These are phyloP conservation scores for Danio albolineatus DNA, from an alignment of 2,797 vertebrate species.

Conservation along the genomic window DNA sequence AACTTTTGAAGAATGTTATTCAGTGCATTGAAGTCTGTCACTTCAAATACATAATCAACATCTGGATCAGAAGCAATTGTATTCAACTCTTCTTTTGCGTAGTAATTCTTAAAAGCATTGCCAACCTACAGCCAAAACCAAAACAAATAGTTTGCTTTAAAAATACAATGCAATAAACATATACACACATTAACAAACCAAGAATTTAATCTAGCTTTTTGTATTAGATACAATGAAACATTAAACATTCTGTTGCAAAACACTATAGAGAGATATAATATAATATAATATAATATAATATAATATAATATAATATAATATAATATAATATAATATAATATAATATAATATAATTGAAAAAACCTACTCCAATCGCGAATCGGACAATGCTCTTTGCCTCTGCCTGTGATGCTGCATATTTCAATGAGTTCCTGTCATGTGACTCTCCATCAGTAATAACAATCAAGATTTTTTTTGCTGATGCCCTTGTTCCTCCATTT, in stretches of 20 bases:
- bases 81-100: constrained; percentile 45
- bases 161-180: background rate
- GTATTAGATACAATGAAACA: too few relatives aligned
- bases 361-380: constrained; percentile 77
- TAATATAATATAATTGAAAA: background rate
- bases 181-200: too few relatives aligned
- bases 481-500: constrained; percentile 5
- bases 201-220: too few relatives aligned
- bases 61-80: constrained; percentile 67
- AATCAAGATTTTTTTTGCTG: constrained; percentile 71
- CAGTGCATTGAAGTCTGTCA: constrained; percentile 67
- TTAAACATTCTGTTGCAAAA: too few relatives aligned
- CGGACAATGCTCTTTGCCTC: constrained; percentile 53
- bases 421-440: fast-evolving
- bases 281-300: too few relatives aligned
- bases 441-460: constrained; percentile 78
- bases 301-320: too few relatives aligned
- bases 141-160: background rate
- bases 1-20: constrained; percentile 64
- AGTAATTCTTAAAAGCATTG: fast-evolving
- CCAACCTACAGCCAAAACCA: constrained; percentile 68
- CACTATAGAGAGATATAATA: too few relatives aligned
- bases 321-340: too few relatives aligned
- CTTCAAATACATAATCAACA: constrained; percentile 60
- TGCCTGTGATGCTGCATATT: fast-evolving